Evolutionary conservation across 2,797 vertebrate species (phyloP).

Genomic region (Todus mexicanus): DNA sequence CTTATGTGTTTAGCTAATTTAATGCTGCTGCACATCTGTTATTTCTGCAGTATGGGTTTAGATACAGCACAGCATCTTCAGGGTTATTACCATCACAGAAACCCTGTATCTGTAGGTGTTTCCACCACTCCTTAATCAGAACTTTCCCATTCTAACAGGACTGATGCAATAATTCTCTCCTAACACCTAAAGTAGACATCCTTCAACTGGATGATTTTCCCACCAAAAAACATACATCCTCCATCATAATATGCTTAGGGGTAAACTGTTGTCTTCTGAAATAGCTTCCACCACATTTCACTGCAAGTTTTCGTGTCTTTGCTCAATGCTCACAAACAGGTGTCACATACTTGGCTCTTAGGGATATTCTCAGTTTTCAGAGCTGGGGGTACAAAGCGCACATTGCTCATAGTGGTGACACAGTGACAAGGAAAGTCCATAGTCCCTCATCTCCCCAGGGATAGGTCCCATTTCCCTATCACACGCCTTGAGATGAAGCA

Average conservation of each 20-base stretch:
- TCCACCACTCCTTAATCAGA: not conserved
- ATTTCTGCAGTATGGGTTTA: not conserved
- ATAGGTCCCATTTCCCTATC: not conserved
- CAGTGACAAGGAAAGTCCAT: not conserved
- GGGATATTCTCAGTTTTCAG: not conserved
- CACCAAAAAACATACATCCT: not conserved
- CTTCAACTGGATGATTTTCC: not conserved
- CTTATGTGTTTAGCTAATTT: not conserved
- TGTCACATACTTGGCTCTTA: not conserved
- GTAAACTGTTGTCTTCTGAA: not conserved
- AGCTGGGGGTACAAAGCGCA: not conserved
- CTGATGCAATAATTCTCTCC: not conserved
- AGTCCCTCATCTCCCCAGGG: not conserved
- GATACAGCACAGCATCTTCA: not conserved
- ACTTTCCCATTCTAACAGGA: not conserved
- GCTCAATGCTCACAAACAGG: not conserved
- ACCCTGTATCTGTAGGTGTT: not conserved
- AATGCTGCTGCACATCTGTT: not conserved
- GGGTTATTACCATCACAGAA: not conserved
- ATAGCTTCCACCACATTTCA: not conserved
- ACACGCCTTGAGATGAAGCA: not conserved
- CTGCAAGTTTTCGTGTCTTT: not conserved
- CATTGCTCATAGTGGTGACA: accelerated
- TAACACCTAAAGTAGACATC: not conserved
- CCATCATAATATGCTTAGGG: not conserved